Percentiles rank a stretch among this genome's conserved stretches.
These are phyloP conservation scores for Dicycla oo DNA, from an alignment of 2,888 invertebrate genomes.

Conservation along the genomic window DNA sequence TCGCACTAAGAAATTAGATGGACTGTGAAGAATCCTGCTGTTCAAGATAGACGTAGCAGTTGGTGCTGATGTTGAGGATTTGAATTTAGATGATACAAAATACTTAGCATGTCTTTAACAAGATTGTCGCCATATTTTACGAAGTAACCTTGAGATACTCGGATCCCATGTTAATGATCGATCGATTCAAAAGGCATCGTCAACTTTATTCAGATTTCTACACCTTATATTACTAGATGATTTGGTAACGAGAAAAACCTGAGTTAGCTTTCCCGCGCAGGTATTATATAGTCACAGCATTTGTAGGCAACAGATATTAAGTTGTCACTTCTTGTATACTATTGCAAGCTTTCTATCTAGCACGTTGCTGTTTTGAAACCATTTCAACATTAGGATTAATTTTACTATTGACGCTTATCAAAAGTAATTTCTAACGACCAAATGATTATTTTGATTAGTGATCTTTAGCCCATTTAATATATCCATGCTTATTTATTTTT, in stretches of 20 bases:
- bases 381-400: slow-evolving; percentile 26
- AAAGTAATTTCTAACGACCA: slow-evolving; percentile 4
- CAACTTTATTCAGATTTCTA: slow-evolving; percentile 6
- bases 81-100: slow-evolving; percentile 10
- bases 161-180: neutral
- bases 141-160: neutral
- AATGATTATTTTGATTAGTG: slow-evolving; percentile 1
- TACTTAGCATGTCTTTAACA: neutral
- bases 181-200: slow-evolving; percentile 10
- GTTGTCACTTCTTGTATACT: slow-evolving; percentile 54
- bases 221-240: neutral
- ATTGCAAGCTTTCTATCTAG: slow-evolving; percentile 34
- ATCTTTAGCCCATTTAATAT: neutral
- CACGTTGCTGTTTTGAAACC: slow-evolving; percentile 38
- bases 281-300: slow-evolving; percentile 31
- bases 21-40: neutral
- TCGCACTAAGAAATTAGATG: neutral
- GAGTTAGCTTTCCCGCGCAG: slow-evolving; percentile 50
- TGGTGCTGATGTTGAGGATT: neutral
- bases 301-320: slow-evolving; percentile 46
- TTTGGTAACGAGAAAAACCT: slow-evolving; percentile 30
- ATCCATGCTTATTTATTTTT: neutral
- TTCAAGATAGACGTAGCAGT: neutral
- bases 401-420: slow-evolving; percentile 14
- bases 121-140: neutral